These are phyloP conservation scores for Neosalanx taihuensis DNA, from an alignment of 2,797 vertebrate species.

Conservation along the genomic window DNA sequence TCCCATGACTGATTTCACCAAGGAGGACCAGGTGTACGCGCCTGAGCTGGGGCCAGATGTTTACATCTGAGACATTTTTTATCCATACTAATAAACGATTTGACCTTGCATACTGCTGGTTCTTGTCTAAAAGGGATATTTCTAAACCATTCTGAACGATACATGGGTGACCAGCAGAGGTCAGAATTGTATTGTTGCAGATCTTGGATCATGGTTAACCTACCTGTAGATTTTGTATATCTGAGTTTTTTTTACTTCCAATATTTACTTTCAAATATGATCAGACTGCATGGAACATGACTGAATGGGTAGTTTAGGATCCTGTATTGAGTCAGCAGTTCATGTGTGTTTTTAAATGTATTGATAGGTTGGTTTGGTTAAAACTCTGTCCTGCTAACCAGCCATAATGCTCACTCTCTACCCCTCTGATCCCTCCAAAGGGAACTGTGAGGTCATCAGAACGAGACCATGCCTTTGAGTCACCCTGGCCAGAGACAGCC, in stretches of 20 bases:
- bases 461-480: slow-evolving; percentile 21
- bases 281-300: too few relatives aligned
- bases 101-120: not conserved
- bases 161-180: slow-evolving; percentile 49
- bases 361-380: too few relatives aligned
- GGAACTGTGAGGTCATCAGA: slow-evolving; percentile 32
- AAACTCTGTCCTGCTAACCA: not conserved
- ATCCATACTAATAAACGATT: not conserved
- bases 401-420: not conserved
- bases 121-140: not conserved
- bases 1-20: slow-evolving; percentile 53
- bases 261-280: too few relatives aligned
- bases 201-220: not conserved
- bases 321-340: too few relatives aligned
- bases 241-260: too few relatives aligned
- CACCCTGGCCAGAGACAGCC: slow-evolving; percentile 38
- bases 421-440: slow-evolving; percentile 24
- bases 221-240: not conserved
- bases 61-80: slow-evolving; percentile 58
- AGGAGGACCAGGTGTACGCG: slow-evolving; percentile 59
- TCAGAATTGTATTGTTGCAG: slow-evolving; percentile 50
- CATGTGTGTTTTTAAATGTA: too few relatives aligned
- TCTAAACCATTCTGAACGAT: not conserved
- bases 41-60: slow-evolving; percentile 64
- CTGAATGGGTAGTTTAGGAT: too few relatives aligned